These are phyloP conservation scores for Onthophagus sagittarius DNA, from an alignment of 2,888 invertebrate species.

Conservation along the genomic window DNA sequence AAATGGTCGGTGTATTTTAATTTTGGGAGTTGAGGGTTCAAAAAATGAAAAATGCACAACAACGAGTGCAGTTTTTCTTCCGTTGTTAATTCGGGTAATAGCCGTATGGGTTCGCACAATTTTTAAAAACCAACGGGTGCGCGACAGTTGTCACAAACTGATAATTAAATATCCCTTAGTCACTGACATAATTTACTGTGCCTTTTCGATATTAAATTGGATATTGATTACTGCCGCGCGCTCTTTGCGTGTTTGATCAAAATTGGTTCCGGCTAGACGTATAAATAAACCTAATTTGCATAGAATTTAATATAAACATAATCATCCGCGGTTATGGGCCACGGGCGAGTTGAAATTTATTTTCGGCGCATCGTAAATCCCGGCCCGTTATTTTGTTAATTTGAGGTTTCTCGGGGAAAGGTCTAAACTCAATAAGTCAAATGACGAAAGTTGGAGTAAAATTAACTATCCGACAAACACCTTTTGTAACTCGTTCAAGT, in stretches of 20 bases:
- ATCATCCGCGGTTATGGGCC: slow-evolving; percentile 18
- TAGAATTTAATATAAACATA: slow-evolving; percentile 28
- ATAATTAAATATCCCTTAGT: not conserved
- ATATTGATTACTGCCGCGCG: not conserved
- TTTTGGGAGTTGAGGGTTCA: not conserved
- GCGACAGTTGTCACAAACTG: not conserved
- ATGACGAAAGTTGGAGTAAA: not conserved
- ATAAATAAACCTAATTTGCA: slow-evolving; percentile 34
- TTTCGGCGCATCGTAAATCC: not conserved
- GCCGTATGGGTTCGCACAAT: not conserved
- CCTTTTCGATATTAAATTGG: not conserved
- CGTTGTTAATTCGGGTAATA: not conserved
- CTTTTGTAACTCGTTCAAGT: not conserved
- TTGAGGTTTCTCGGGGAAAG: not conserved
- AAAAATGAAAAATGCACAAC: not conserved
- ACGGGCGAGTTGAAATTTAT: not conserved
- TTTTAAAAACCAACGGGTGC: not conserved
- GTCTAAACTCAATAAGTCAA: not conserved
- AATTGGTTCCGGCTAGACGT: slow-evolving; percentile 34
- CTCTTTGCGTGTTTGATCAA: slow-evolving; percentile 32
- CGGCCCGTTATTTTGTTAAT: not conserved
- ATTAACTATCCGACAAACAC: not conserved
- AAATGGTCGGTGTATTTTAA: not conserved
- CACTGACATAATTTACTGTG: not conserved
- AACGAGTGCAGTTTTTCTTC: not conserved